A percentile compares a stretch with the other conserved stretches of the same genome.
Conservation (phyloP, 2,797 vertebrate species). For the Pachyuromys duprasi region DNA sequence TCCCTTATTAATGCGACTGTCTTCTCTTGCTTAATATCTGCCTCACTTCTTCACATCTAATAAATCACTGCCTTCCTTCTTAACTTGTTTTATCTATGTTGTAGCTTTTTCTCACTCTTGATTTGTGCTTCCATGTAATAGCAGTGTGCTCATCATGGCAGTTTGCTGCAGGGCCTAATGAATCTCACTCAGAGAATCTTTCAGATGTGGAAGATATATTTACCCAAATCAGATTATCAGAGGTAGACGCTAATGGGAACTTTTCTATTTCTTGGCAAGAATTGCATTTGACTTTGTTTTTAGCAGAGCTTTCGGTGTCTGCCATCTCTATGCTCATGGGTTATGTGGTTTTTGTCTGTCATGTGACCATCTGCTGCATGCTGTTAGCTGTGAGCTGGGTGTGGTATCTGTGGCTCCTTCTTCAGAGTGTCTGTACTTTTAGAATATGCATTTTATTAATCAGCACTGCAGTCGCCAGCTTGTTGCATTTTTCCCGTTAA, state of each 20-base stretch:
- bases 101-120: neutral
- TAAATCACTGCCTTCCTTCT: neutral
- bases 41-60: slow-evolving; percentile 33
- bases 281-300: slow-evolving; percentile 31
- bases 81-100: neutral
- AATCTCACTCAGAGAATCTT: slow-evolving; percentile 21
- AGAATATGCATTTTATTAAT: slow-evolving; percentile 3
- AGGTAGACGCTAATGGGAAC: neutral
- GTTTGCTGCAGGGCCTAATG: neutral
- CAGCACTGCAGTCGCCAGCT: neutral
- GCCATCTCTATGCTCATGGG: neutral
- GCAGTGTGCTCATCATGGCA: neutral
- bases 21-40: neutral
- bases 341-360: neutral
- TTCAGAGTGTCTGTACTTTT: neutral
- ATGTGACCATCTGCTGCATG: neutral
- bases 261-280: slow-evolving; percentile 20
- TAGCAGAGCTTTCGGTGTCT: neutral
- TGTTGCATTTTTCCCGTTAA: slow-evolving; percentile 43
- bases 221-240: slow-evolving; percentile 4
- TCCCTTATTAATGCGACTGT: neutral
- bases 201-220: neutral
- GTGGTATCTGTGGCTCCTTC: neutral
- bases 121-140: neutral
- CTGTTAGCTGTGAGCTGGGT: neutral